Evolutionary conservation across 2,888 invertebrate genomes (phyloP), one percentile per base, ranked within the genome.

Genomic region (Priocnemis perturbator): DNA sequence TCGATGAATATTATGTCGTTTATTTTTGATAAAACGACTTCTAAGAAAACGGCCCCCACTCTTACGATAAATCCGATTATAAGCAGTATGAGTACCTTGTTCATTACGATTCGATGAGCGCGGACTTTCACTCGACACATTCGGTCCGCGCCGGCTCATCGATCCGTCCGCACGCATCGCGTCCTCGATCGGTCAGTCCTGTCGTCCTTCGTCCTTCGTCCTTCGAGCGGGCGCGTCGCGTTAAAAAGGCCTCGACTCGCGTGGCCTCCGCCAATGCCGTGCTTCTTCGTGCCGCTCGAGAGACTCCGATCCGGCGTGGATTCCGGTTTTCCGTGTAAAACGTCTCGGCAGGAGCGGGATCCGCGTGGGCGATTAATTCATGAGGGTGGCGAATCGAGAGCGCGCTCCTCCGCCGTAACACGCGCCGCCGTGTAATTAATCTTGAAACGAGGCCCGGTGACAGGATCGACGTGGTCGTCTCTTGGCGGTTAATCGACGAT

Each of bases 141-240:
- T 26, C 19, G 62, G 57, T 72, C 72, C 56, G 45, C 53, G 57
- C 20, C 7, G 59, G 44, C 53, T 23, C 21, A 64, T 78, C 78
- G 73, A 78, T 73, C 61, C 50, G 30, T 64, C 58, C 26, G 61
- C 52, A 26, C 48, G 63, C 64, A 55, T 59, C 57, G 26, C 57
- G 4, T 37, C 7, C 11, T 37, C 37, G 37, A 37, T 37, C 37
- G 37, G 1, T 37, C 37, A 37, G 64, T 71, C 71, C 30, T 15
- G 5, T n/a, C 63, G 56, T 53, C 53, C 44, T 61, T 59, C 59
- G 23, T 56, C 15, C 37, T n/a, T 45, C 47, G 17, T 48, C 59
- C 4, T 45, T 37, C 17, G 59, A 9, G 17, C 47, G 37, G n/a
- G n/a, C n/a, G 37, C 37, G 37, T 37, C 14, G 11, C 37, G 37